A percentile compares a stretch with the other conserved stretches of the same genome.
These are phyloP conservation scores for Heterochromis multidens DNA, from an alignment of 2,113 vertebrate species.

Conservation along the genomic window DNA sequence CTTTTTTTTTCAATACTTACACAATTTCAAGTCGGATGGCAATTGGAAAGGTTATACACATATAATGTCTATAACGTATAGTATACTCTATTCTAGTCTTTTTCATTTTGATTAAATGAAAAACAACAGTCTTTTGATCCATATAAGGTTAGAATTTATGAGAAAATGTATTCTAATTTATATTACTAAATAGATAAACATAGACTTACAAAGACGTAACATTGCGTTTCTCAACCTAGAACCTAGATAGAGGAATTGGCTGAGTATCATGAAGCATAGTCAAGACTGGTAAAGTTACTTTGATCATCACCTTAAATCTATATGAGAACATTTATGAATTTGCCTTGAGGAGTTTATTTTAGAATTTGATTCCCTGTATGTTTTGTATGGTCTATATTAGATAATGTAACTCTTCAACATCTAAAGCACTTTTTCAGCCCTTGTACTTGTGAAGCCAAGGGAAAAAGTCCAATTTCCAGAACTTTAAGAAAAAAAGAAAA, in stretches of 20 bases:
- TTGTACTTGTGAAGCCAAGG: constrained; percentile 36
- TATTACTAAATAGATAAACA: not conserved
- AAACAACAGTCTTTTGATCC: not conserved
- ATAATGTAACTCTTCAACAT: constrained; percentile 57
- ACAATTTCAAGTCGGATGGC: not conserved
- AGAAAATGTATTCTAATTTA: not conserved
- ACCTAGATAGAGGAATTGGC: not conserved
- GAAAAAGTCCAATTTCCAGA: constrained; percentile 52
- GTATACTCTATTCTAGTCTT: not conserved
- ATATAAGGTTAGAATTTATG: not conserved
- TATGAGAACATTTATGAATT: constrained; percentile 28
- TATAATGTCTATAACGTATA: not conserved
- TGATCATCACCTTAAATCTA: constrained; percentile 16
- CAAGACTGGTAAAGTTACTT: not conserved
- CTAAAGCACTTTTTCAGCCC: constrained; percentile 44
- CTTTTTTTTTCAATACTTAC: not conserved
- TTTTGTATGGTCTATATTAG: constrained; percentile 40
- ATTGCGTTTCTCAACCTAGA: not conserved
- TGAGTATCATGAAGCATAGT: not conserved
- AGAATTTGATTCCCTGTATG: constrained; percentile 10
- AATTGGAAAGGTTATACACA: not conserved
- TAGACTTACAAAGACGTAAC: no score
- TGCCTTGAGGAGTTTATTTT: constrained; percentile 4
- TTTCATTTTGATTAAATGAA: not conserved
- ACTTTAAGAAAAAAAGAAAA: no score